A percentile compares a stretch with the other conserved stretches of the same genome.
Conservation (phyloP, 2,113 vertebrate genomes). For the Empidonax alnorum region DNA sequence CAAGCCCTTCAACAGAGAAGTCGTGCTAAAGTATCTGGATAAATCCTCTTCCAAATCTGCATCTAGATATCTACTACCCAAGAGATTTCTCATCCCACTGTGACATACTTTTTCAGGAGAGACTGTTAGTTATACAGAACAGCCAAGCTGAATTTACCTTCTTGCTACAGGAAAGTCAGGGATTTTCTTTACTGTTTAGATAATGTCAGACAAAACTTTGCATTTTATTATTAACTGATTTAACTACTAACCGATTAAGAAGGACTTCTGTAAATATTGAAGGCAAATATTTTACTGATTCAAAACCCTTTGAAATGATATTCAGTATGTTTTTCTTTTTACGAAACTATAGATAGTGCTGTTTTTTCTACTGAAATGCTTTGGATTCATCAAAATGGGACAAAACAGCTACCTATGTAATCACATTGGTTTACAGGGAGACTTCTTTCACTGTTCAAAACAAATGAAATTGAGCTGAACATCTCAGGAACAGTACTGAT, state of each 20-base stretch:
- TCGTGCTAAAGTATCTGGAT: background rate
- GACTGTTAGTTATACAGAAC: background rate
- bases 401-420: background rate
- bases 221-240: background rate
- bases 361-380: background rate
- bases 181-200: background rate
- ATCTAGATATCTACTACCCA: background rate
- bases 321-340: background rate
- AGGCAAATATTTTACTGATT: background rate
- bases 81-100: background rate
- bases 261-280: background rate
- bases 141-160: background rate
- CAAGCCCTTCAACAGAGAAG: background rate
- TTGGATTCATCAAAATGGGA: background rate
- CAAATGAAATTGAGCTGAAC: background rate
- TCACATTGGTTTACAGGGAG: background rate
- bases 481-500: background rate
- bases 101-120: background rate
- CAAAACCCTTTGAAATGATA: background rate
- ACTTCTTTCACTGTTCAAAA: background rate
- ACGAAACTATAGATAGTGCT: background rate
- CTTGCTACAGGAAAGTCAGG: background rate
- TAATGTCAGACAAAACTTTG: background rate
- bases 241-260: background rate
- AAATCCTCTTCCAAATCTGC: background rate